Evolutionary conservation across 2,888 invertebrate genomes (phyloP), one percentile per base, ranked within the genome.

Genomic region (Pachymerium ferrugineum): DNA sequence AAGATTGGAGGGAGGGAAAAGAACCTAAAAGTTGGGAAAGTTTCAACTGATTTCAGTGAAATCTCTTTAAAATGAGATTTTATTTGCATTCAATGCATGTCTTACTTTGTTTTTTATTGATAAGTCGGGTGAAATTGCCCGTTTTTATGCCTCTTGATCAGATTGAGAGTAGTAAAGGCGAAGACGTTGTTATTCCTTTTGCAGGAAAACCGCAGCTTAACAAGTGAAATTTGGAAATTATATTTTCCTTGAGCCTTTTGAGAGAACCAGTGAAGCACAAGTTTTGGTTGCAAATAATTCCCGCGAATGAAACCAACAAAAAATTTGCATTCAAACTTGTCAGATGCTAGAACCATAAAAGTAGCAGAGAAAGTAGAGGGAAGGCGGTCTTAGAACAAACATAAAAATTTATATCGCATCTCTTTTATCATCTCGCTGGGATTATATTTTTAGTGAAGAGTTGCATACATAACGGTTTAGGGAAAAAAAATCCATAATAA

Each of bases 381-480:
- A 54, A 54, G 19, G 22, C 47, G 47, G 47, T 54, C 47, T 54
- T 54, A 54, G 47, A 54, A 54, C 47, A 54, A 54, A 54, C 47
- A 54, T 54, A 54, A 54, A 54, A 54, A 54, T 54, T 54, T 54
- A 54, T 54, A 54, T 54, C 16, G 47, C 47, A 54, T 54, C 47
- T 54, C 47, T 54, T 47, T 47, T 54, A 54, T 54, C 47, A 54
- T 54, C 47, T 54, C 47, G 47, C 47, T 22, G 47, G 47, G 47
- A 54, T 54, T 54, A 54, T 54, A 54, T 54, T 54, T 54, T 54
- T 54, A 54, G 47, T 54, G 47, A 54, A 54, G 47, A 54, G 47
- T 54, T 54, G 22, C 47, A 54, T 54, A 54, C 47, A 54, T 54
- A 54, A 54, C 47, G 47, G 47, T 54, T 54, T 54, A 54, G 47